These are phyloP conservation scores for Cosmorhoe ocellata DNA, from an alignment of 2,888 invertebrate genomes.

Conservation along the genomic window DNA sequence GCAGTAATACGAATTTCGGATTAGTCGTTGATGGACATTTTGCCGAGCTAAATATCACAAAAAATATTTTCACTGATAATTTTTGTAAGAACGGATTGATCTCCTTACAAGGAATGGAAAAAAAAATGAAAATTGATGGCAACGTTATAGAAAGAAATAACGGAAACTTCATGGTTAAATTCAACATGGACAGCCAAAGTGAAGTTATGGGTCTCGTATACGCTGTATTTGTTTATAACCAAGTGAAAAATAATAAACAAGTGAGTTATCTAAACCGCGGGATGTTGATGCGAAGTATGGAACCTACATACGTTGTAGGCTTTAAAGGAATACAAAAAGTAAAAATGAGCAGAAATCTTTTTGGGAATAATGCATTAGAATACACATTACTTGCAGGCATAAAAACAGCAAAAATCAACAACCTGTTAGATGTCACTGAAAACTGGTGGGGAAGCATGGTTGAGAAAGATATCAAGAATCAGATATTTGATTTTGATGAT, in stretches of 20 bases:
- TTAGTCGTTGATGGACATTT: conserved; percentile 96
- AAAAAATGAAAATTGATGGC: conserved; percentile 91
- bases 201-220: conserved; percentile 93
- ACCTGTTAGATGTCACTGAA: conserved; percentile 92
- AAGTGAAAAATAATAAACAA: conserved; percentile 87
- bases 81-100: conserved; percentile 91
- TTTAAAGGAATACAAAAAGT: conserved; percentile 98
- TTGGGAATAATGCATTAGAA: conserved; percentile 90
- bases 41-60: conserved; percentile 92
- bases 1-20: conserved; percentile 92
- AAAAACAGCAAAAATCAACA: conserved; percentile 92
- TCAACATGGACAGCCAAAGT: conserved; percentile 94
- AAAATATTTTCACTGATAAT: conserved; percentile 93
- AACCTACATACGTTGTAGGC: conserved; percentile 93
- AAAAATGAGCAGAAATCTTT: conserved; percentile 93
- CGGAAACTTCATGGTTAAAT: conserved; percentile 92
- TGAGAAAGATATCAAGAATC: conserved; percentile 87
- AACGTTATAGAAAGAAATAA: conserved; percentile 91
- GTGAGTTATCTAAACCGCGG: conserved; percentile 60
- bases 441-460: conserved; percentile 98
- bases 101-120: conserved; percentile 96
- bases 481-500: conserved; percentile 99
- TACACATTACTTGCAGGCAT: conserved; percentile 97
- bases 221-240: conserved; percentile 90
- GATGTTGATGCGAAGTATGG: conserved; percentile 59